A percentile compares a stretch with the other conserved stretches of the same genome.
Evolutionary conservation across 2,888 invertebrate genomes (phyloP).

Genomic region (Helicoverpa assulta): DNA sequence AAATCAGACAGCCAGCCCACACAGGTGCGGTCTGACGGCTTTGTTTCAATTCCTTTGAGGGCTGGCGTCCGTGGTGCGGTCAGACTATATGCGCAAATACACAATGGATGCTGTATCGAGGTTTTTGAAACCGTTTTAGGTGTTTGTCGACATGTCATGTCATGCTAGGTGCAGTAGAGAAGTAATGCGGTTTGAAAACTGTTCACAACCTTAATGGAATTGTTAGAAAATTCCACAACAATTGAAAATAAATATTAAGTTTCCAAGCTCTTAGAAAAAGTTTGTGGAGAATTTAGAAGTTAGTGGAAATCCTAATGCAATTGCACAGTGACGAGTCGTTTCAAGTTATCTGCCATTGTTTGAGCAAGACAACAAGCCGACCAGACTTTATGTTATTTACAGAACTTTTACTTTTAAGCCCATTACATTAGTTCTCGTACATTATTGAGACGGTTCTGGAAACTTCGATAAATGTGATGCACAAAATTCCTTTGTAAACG

Average conservation of each 20-base stretch:
- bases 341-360: slow-evolving; percentile 21
- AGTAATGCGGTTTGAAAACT: not conserved
- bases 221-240: slow-evolving; percentile 22
- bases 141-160: not conserved
- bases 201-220: slow-evolving; percentile 34
- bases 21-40: slow-evolving; percentile 14
- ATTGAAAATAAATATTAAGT: slow-evolving; percentile 47
- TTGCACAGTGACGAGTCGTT: slow-evolving; percentile 22
- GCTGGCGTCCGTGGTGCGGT: slow-evolving; percentile 1
- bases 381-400: not conserved
- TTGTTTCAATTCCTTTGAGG: slow-evolving; percentile 28
- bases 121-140: not conserved
- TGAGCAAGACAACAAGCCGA: not conserved
- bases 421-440: not conserved
- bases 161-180: not conserved
- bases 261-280: slow-evolving; percentile 37
- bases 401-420: slow-evolving; percentile 11
- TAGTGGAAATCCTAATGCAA: slow-evolving; percentile 29
- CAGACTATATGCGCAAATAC: not conserved
- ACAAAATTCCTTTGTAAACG: slow-evolving; percentile 13
- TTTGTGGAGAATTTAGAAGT: slow-evolving; percentile 41
- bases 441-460: not conserved
- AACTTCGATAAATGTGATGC: slow-evolving; percentile 12
- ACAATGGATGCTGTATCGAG: not conserved
- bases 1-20: slow-evolving; percentile 27